These are phyloP conservation scores for Drosophila mercatorum DNA, from an alignment of 2,888 invertebrate genomes.

Conservation along the genomic window DNA sequence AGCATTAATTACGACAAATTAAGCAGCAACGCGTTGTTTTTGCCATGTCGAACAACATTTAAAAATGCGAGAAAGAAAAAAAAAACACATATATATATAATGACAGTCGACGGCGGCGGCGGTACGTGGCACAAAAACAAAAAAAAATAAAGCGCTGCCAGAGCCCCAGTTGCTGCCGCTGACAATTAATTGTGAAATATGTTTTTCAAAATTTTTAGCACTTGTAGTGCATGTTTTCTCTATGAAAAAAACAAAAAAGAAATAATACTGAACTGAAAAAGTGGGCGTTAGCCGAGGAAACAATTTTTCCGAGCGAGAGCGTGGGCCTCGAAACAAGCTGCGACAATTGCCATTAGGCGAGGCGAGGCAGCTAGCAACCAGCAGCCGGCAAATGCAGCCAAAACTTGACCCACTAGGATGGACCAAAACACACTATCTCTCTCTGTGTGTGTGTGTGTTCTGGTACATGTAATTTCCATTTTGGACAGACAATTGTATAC, in stretches of 20 bases:
- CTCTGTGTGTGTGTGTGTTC: constrained; percentile 6
- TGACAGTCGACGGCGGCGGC: constrained; percentile 37
- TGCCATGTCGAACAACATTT: constrained; percentile 78
- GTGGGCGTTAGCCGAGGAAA: constrained; percentile 61
- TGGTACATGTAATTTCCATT: constrained; percentile 67
- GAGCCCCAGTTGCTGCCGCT: constrained; percentile 50
- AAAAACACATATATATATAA: constrained; percentile 46
- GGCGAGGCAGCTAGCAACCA: constrained; percentile 11
- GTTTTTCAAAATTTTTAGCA: constrained; percentile 79
- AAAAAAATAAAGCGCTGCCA: constrained; percentile 27
- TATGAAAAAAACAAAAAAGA: not conserved
- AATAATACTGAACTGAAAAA: constrained; percentile 17
- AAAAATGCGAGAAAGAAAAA: constrained; percentile 64
- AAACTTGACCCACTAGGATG: constrained; percentile 38
- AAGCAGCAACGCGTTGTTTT: constrained; percentile 78
- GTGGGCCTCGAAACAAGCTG: constrained; percentile 48
- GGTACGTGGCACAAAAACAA: constrained; percentile 29
- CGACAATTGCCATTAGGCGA: constrained; percentile 44
- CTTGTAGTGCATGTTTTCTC: constrained; percentile 71
- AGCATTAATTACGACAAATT: constrained; percentile 80
- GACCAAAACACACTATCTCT: constrained; percentile 3
- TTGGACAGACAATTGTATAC: constrained; percentile 40
- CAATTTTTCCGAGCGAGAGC: constrained; percentile 16
- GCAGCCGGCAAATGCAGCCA: constrained; percentile 8
- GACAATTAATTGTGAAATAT: constrained; percentile 81